Conservation (phyloP, 1,140 invertebrate genomes). For the Pararge aegeria region DNA sequence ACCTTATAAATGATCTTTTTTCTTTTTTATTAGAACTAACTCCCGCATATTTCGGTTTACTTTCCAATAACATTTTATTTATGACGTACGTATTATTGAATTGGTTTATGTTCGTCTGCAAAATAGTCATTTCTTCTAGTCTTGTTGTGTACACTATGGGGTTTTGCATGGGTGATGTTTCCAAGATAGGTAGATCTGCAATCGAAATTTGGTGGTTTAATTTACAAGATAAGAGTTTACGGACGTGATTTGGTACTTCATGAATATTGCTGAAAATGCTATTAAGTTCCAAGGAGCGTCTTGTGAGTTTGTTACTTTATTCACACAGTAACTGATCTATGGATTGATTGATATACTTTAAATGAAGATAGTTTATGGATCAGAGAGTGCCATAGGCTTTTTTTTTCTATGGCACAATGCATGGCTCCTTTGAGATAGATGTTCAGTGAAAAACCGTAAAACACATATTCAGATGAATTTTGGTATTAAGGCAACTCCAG, state of each 20-base stretch:
- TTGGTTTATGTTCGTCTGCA: slow-evolving; percentile 8
- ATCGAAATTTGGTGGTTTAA: not conserved
- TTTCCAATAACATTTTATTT: slow-evolving; percentile 18
- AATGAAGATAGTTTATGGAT: too few relatives aligned
- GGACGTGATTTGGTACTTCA: not conserved
- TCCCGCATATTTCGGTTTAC: slow-evolving; percentile 13
- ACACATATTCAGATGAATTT: too few relatives aligned
- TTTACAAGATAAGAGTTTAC: not conserved
- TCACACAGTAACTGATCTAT: too few relatives aligned
- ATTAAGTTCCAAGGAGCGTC: too few relatives aligned
- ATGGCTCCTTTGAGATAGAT: too few relatives aligned
- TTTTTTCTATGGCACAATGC: too few relatives aligned
- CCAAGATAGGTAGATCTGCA: not conserved
- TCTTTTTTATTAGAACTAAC: not conserved
- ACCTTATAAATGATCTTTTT: not conserved
- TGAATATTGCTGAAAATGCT: too few relatives aligned
- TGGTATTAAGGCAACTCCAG: too few relatives aligned
- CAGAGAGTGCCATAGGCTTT: too few relatives aligned
- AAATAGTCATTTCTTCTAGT: slow-evolving; percentile 41
- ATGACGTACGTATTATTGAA: slow-evolving; percentile 2
- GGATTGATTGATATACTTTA: too few relatives aligned
- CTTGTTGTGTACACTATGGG: slow-evolving; percentile 36
- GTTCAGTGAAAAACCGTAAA: too few relatives aligned
- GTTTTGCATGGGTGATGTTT: not conserved
- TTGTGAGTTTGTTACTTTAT: too few relatives aligned